Conservation (phyloP, 2,113 vertebrate species). For the Ceyx margarethae region DNA sequence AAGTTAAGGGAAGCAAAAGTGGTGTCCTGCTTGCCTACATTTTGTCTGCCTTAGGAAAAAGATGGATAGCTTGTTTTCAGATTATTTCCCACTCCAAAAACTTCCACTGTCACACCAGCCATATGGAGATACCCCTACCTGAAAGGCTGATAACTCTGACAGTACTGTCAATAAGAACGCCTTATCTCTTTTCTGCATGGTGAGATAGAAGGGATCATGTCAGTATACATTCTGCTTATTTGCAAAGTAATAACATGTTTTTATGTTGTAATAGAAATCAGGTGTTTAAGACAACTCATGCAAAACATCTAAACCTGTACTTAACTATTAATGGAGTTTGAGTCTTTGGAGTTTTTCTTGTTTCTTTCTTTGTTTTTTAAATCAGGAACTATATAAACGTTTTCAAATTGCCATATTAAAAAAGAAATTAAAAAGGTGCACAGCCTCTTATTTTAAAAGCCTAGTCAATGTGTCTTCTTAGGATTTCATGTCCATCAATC, state of each 20-base stretch:
- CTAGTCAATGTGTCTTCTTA: neutral
- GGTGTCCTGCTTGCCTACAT: neutral
- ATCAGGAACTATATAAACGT: neutral
- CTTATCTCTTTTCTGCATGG: neutral
- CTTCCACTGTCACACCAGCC: neutral
- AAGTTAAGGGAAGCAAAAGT: neutral
- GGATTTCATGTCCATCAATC: constrained; percentile 30
- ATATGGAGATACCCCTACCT: neutral
- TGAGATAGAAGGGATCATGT: neutral
- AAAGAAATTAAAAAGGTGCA: neutral
- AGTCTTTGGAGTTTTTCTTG: neutral
- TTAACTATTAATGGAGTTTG: neutral
- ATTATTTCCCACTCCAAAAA: neutral
- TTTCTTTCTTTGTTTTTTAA: neutral
- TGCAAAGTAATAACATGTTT: neutral
- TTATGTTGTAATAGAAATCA: neutral
- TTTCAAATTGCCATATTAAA: neutral
- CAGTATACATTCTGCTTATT: neutral
- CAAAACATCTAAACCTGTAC: neutral
- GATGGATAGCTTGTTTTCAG: neutral
- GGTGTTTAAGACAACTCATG: neutral
- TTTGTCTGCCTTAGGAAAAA: neutral
- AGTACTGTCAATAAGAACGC: neutral
- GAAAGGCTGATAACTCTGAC: neutral
- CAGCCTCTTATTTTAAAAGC: neutral